These are phyloP conservation scores for Pelecanus crispus DNA, from an alignment of 2,113 vertebrate genomes.

Conservation along the genomic window DNA sequence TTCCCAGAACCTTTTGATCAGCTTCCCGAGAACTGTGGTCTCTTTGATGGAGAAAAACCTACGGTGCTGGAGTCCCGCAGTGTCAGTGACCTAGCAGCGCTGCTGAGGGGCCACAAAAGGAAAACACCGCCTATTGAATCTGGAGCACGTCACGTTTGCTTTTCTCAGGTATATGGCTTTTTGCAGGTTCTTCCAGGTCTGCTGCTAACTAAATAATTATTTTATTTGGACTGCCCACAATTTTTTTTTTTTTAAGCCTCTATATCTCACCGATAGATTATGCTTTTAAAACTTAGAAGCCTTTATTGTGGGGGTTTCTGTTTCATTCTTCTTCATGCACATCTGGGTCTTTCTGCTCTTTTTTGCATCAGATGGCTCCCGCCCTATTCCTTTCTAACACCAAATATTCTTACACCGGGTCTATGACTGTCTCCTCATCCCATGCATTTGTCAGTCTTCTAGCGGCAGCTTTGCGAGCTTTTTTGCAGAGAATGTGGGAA, in stretches of 20 bases:
- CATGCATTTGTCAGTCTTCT: neutral
- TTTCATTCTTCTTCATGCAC: neutral
- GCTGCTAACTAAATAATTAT: neutral
- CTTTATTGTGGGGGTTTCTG: neutral
- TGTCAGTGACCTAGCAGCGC: constrained; percentile 59
- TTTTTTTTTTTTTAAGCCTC: neutral
- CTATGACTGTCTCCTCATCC: neutral
- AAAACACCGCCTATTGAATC: constrained; percentile 64
- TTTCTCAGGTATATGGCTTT: neutral
- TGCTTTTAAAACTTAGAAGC: neutral
- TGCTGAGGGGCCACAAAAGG: constrained; percentile 66
- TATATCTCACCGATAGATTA: neutral
- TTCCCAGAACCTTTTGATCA: constrained; percentile 65
- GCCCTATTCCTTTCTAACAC: neutral
- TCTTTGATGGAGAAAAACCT: constrained; percentile 58
- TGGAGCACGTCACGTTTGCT: constrained; percentile 55
- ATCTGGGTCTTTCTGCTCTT: neutral
- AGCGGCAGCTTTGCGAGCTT: neutral
- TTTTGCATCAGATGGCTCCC: neutral
- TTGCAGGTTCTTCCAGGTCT: neutral
- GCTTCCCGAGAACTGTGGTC: constrained; percentile 51
- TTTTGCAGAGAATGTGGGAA: neutral
- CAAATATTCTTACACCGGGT: accelerated
- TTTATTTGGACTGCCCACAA: neutral
- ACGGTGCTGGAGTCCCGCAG: constrained; percentile 55